Evolutionary conservation across 1,140 invertebrate genomes (phyloP), one percentile per base, ranked within the genome.

Genomic region (Atta texana): DNA sequence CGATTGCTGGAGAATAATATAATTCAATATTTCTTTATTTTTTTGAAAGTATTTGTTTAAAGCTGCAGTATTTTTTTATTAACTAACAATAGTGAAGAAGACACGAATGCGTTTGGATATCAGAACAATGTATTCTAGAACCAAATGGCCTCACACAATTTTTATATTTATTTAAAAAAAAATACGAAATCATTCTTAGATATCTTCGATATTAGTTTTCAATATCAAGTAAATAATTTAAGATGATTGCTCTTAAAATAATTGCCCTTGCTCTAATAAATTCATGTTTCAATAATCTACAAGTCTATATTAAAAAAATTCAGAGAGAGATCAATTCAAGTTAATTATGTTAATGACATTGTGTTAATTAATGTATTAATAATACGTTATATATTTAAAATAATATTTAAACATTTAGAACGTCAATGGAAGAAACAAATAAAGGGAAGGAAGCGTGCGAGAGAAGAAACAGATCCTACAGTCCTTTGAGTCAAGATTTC

Each of bases 401-500:
- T 34, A 12, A 82, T 21, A 86, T 69, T 82, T 63, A 14, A 59
- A 81, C n/a, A n/a, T 49, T 0, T 10, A 86, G 59, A 28, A 90
- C 66, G 55, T 49, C 87, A 14, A 53, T 87, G 57, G 57, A 72
- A 16, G 57, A 85, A 18, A 71, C 51, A 8, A 71, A 78, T 7
- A 76, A 88, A 75, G 85, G 74, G 8, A 71, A 87, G 10, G 85
- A 90, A 18, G 66, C 89, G 2, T 81, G 88, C 63, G 87, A 88
- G 16, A 86, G 49, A n/a, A 69, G 39, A 28, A 76, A 88, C 3
- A 86, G 93, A 85, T 89, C 92, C 3, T 90, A 80, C 44, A 94
- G 93, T 76, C 92, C 93, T 18, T 34, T 85, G 28, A 93, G 92
- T 61, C 92, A 92, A 6, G 94, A 95, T 82, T 93, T 96, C 18